These are phyloP conservation scores for Onchidella celtica DNA, from an alignment of 2,888 invertebrate genomes.

Conservation along the genomic window DNA sequence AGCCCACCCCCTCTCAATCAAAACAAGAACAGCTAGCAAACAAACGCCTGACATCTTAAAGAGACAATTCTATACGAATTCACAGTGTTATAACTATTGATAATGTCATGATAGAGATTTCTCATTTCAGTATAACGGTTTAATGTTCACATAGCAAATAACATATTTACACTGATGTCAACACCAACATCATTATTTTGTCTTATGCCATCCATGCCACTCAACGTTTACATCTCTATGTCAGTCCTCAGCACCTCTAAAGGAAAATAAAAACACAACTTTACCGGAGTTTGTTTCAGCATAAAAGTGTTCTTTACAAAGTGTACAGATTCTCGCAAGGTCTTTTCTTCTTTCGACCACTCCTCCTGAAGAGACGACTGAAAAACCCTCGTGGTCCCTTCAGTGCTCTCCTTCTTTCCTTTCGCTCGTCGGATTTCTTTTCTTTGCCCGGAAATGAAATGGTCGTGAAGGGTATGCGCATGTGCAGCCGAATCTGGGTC, in stretches of 20 bases:
- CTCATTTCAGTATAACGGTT: not conserved
- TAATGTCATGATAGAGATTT: not conserved
- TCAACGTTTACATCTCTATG: not conserved
- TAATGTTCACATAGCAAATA: not conserved
- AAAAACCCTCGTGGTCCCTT: constrained; percentile 61
- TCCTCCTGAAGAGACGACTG: constrained; percentile 57
- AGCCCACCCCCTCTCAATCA: not conserved
- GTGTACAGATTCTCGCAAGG: constrained; percentile 55
- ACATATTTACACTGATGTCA: too few species aligned
- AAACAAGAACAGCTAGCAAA: not conserved
- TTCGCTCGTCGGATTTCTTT: constrained; percentile 37
- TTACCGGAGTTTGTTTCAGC: too few species aligned
- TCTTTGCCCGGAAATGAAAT: constrained; percentile 52
- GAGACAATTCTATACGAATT: too few species aligned
- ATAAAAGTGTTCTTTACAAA: constrained; percentile 27
- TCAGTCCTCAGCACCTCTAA: not conserved
- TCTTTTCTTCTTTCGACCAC: constrained; percentile 50
- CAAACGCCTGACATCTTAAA: too few species aligned
- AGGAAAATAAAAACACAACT: not conserved
- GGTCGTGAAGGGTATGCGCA: constrained; percentile 58
- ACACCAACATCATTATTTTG: too few species aligned
- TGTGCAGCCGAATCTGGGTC: constrained; percentile 92
- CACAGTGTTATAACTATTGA: too few species aligned
- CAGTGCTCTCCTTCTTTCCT: constrained; percentile 47
- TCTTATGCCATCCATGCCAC: too few species aligned